Evolutionary conservation across 2,888 invertebrate species (phyloP).

Genomic region (Phengaris arion): DNA sequence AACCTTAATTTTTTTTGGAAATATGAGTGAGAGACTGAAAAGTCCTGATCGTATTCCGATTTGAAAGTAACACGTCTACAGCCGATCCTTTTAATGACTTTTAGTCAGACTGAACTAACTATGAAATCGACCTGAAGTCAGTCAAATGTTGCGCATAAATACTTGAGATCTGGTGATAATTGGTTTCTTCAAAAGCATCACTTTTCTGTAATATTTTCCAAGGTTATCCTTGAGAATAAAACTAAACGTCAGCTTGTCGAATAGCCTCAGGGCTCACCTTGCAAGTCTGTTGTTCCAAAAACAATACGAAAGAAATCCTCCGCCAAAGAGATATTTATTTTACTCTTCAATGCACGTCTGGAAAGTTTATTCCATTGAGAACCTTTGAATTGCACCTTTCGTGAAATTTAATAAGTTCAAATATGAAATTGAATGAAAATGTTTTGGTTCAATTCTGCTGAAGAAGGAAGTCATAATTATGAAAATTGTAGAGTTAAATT

Average conservation of each 20-base stretch:
- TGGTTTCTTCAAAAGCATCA: background rate
- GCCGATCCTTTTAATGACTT: no score
- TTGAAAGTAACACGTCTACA: no score
- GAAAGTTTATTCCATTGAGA: conserved; percentile 45
- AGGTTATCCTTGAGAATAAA: background rate
- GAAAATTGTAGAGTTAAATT: no score
- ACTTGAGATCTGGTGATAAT: no score
- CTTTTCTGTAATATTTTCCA: conserved; percentile 2
- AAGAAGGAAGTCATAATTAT: background rate
- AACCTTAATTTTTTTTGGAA: background rate
- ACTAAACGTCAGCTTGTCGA: background rate
- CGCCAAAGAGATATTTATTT: conserved; percentile 48
- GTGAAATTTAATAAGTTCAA: conserved; percentile 1
- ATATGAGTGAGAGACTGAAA: no score
- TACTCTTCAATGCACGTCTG: conserved; percentile 41
- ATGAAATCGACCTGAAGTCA: no score
- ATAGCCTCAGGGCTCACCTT: conserved; percentile 38
- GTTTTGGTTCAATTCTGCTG: background rate
- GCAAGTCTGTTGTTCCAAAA: conserved; percentile 40
- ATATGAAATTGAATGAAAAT: background rate
- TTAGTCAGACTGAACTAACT: no score
- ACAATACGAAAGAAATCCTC: conserved; percentile 41
- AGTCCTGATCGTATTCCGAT: no score
- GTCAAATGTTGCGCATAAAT: no score
- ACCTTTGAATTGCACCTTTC: conserved; percentile 14